Base-by-base conservation (phyloP, 2,113 vertebrate species). In the Cichladusa arquata region DNA sequence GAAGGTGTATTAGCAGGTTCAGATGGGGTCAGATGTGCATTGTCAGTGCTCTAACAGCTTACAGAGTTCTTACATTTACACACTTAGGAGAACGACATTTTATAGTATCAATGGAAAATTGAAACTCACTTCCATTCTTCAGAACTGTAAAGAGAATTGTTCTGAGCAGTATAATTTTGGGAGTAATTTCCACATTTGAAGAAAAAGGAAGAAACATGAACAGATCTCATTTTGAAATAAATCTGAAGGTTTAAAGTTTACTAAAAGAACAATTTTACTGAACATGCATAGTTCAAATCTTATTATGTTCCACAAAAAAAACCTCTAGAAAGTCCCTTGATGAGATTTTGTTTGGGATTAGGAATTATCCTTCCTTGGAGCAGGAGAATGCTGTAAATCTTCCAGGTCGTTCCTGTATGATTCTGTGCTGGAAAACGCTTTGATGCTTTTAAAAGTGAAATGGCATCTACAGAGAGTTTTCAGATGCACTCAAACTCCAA, bases 301-400 rank as follows among this genome's bases (percentile, higher is more conserved):
- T 95, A 70, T 17, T 61, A 6, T 73, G 3, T 86, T 95, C 7
- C 44, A 42, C 36, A 51, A 29, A 85, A 85, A 81, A 48, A 38
- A 10, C 5, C 15, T 58, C 56, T 45, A 48, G 65, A 60, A 87
- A 67, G 38, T 60, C 13, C 6, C 61, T 79, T 56, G 61, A 76
- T 81, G 47, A 86, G 60, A 51, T 89, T 96, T 92, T 64, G n/a
- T 56, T 81, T 85, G 19, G 73, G 24, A 67, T 85, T 91, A 84
- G 73, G 44, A 81, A 64, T 72, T 91, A 64, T 60, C 31, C 70
- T 87, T 70, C 53, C 44, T 76, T 69, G 73, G 57, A 87, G 44
- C 31, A 54, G 65, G 26, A 51, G 24, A 79, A 79, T 81, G 44
- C 69, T 44, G 11, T 79, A 74, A 22, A 67, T 71, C 44, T 94